Base-by-base conservation (phyloP, 2,797 vertebrate genomes). In the Cygnus olor region DNA sequence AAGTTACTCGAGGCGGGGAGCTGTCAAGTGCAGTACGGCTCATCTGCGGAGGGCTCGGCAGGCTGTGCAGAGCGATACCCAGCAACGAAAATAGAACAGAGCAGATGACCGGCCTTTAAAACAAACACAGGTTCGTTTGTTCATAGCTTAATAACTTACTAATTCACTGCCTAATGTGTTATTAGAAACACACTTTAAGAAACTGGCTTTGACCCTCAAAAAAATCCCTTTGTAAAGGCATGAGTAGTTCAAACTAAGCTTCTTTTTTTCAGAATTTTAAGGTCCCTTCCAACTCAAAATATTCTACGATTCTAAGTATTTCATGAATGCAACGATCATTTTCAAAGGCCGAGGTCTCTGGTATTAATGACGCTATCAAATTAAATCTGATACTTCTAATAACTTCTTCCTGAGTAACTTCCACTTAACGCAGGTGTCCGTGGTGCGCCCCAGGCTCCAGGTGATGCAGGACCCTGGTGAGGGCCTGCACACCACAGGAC, bases 1-100 rank as follows among this genome's bases (percentile, higher is more conserved):
- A 71, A 96, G 86, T 87, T 90, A 93, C 95, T 96, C 3, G 71
- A 93, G 96, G 96, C 96, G 92, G 74, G 53, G 89, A 95, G 88
- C 88, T 96, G 94, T 94, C 90, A 2, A 88, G 61, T 69, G 49
- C n/a, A 12, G 57, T 92, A 56, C 1, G 86, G 78, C 71, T 95
- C 95, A 96, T 69, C 61, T 65, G 69, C 8, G 19, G 74, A 91
- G 40, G 53, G 58, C 49, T 73, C 77, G 27, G 73, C 71, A 93
- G 68, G 64, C 71, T 56, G 20, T 38, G 74, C n/a, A 34, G 32
- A 27, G n/a, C 71, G 24, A 30, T 64, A 51, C 28, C 38, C 86
- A 44, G 6, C 11, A 87, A 79, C 22, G 87, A 92, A 95, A 95
- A 71, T 5, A 61, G 90, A 93, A 66, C 79, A 71, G 45, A 80